Evolutionary conservation across 2,797 vertebrate genomes (phyloP), one percentile per base, ranked within the genome.

Genomic region (Sebastes glaucus): DNA sequence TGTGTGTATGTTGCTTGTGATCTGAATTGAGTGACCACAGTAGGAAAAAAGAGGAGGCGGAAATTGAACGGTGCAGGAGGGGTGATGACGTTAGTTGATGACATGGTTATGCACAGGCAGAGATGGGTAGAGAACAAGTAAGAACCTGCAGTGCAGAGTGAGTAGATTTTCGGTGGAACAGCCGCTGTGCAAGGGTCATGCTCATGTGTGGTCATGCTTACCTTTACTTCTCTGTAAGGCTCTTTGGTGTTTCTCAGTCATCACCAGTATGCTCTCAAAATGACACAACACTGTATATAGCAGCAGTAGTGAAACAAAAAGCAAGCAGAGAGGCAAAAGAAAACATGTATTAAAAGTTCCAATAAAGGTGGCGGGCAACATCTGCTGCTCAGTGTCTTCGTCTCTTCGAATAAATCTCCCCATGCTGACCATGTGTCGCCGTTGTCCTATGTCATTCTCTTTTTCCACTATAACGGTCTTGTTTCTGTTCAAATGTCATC

Each of bases 301-400:
- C 9, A 75, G 28, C 63, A 35, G 61, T 52, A 53, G 18, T 52
- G 27, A 72, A n/a, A 57, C 18, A 25, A 71, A 72, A 68, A 18
- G 5, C 30, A 53, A 62, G 46, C 33, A 8, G 4, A 49, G 7
- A 38, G 16, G n/a, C 7, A 68, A 14, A n/a, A 38, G 49, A 46
- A 59, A 53, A 35, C 11, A 8, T 25, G 7, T 28, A 22, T 22
- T 18, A 7, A 56, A 59, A 18, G 2, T 6, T 28, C 1, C 0
- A n/a, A 9, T 14, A 5, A 66, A 52, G 25, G 38, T 83, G 68
- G 38, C 10, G 8, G 38, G 55, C 25, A 4, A 28, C 14, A 35
- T 83, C 55, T 57, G 49, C 80, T 81, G 74, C 83, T 89, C 61
- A 68, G 35, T 73, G 74, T 89, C 62, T 81, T 69, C 53, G 38